Evolutionary conservation across 2,113 vertebrate genomes (phyloP).

Genomic region (Canis aureus): DNA sequence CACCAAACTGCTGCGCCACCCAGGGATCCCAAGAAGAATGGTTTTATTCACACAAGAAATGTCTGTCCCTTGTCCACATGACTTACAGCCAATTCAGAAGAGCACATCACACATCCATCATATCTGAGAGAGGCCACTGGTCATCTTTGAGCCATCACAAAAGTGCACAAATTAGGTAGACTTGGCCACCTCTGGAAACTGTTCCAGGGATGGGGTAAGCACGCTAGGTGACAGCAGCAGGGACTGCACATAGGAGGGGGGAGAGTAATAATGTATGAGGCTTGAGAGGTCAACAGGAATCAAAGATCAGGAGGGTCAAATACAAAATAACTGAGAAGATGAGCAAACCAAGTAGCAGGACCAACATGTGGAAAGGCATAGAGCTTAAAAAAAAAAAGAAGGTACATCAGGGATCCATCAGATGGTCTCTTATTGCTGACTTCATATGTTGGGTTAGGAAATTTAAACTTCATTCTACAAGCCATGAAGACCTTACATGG

Average conservation of each 20-base stretch:
- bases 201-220: background rate
- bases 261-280: background rate
- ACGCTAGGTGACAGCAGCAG: background rate
- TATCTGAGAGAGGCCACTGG: background rate
- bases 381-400: background rate
- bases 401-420: background rate
- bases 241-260: background rate
- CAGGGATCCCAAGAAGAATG: background rate
- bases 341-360: background rate
- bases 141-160: background rate
- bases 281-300: background rate
- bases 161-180: background rate
- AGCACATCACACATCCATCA: background rate
- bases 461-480: background rate
- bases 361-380: background rate
- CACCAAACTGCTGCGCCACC: too few species aligned
- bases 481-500: background rate
- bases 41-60: background rate
- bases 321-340: background rate
- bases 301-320: background rate
- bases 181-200: background rate
- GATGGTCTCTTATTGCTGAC: background rate
- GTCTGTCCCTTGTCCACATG: background rate
- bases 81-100: background rate
- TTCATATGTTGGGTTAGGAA: background rate